phyloP scores from a whole-genome alignment of 2,113 vertebrate species.

The Phyllostomus hastatus region DNA sequence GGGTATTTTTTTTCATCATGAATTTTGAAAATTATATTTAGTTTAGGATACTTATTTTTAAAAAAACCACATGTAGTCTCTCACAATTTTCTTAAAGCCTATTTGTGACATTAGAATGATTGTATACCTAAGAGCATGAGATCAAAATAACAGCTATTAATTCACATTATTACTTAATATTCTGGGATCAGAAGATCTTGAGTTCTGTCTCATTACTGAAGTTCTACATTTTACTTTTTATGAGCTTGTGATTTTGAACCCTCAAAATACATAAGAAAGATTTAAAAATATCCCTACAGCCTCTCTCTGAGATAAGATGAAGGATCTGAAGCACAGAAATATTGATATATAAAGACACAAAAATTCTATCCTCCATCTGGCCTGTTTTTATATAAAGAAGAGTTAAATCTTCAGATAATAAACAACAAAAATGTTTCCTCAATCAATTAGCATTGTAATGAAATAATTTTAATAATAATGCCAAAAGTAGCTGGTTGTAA shows the following conservation, averaged over 20 bases:
- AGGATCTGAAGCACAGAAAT: neutral
- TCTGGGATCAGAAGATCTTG: neutral
- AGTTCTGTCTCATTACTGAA: neutral
- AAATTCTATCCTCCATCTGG: neutral
- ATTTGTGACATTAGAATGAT: neutral
- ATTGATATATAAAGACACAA: neutral
- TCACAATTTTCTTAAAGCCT: neutral
- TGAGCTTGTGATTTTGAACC: fast-evolving
- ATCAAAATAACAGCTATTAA: neutral
- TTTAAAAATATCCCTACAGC: neutral
- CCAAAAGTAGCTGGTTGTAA: neutral
- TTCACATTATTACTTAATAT: neutral
- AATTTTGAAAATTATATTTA: neutral
- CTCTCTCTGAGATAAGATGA: neutral
- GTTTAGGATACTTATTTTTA: neutral
- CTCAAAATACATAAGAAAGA: neutral
- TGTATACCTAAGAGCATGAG: neutral
- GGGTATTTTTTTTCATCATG: neutral
- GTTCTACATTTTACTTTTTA: neutral
- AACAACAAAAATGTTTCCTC: neutral
- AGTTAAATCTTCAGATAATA: neutral
- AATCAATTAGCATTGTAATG: neutral
- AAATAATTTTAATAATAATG: slow-evolving; percentile 5
- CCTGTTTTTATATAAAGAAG: neutral
- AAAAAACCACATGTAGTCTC: neutral